Conservation (phyloP, 2,113 vertebrate species). For the Eleginops maclovinus region DNA sequence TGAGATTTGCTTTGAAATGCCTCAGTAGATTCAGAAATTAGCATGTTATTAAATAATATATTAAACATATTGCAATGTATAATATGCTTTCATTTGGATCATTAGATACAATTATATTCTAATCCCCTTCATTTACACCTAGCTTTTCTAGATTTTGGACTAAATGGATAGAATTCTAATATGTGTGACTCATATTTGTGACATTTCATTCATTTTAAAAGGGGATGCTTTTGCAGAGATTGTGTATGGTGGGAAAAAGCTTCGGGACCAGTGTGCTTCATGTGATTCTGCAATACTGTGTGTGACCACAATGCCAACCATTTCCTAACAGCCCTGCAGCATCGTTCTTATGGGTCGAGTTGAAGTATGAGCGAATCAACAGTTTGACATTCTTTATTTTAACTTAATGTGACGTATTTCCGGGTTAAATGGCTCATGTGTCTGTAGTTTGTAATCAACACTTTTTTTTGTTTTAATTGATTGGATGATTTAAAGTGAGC, state of each 20-base stretch:
- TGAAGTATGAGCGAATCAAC: neutral
- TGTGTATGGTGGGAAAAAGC: neutral
- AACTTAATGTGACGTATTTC: neutral
- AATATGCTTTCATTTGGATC: conserved; percentile 25
- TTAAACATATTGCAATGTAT: neutral
- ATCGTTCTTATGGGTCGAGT: neutral
- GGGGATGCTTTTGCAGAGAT: neutral
- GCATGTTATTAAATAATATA: conserved; percentile 23
- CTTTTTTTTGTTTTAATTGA: no score
- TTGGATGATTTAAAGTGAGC: no score
- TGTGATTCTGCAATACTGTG: neutral
- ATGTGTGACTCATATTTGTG: neutral
- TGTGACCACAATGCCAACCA: neutral
- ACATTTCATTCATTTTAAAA: neutral
- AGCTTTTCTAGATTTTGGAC: neutral
- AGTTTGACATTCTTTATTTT: neutral
- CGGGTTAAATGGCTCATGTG: neutral
- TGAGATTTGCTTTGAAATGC: conserved; percentile 46
- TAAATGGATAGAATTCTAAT: neutral
- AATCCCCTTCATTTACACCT: neutral
- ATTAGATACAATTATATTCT: conserved; percentile 25
- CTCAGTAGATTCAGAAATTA: conserved; percentile 46
- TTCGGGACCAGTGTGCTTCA: neutral
- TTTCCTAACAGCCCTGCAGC: neutral
- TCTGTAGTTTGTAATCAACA: neutral